Conservation (phyloP, 2,113 vertebrate genomes). For the Damaliscus lunatus region DNA sequence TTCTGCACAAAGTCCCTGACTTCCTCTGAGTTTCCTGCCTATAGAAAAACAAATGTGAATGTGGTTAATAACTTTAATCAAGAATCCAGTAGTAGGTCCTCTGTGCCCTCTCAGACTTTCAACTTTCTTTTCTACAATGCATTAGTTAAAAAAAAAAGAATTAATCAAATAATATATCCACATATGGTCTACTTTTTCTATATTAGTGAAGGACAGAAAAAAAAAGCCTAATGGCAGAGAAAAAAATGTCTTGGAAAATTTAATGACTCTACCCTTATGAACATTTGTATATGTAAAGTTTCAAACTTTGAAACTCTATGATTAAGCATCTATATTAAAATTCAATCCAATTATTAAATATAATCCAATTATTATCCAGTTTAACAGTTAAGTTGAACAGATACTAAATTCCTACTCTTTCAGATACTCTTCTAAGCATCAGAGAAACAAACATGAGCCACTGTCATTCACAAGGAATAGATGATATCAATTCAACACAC, state of each 20-base stretch:
- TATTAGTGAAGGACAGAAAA: neutral
- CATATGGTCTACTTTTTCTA: neutral
- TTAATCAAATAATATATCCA: neutral
- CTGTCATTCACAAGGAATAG: neutral
- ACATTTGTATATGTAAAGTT: neutral
- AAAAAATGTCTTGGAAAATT: neutral
- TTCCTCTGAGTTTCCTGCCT: neutral
- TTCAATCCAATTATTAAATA: neutral
- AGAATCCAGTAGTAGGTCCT: neutral
- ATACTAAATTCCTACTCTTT: neutral
- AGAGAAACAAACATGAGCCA: slow-evolving; percentile 1
- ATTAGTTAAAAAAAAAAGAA: neutral
- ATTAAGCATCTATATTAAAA: neutral
- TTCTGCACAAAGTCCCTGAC: neutral
- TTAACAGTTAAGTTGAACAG: neutral
- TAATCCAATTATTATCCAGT: neutral
- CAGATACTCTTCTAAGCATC: neutral
- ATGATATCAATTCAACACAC: neutral
- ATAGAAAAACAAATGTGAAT: neutral
- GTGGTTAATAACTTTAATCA: slow-evolving; percentile 25
- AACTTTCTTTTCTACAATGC: neutral
- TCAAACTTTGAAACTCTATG: slow-evolving; percentile 12
- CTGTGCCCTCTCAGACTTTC: neutral
- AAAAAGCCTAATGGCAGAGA: neutral
- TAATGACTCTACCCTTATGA: neutral